Base-by-base conservation (phyloP, 2,888 invertebrate species). In the Drepanosiphum platanoidis region DNA sequence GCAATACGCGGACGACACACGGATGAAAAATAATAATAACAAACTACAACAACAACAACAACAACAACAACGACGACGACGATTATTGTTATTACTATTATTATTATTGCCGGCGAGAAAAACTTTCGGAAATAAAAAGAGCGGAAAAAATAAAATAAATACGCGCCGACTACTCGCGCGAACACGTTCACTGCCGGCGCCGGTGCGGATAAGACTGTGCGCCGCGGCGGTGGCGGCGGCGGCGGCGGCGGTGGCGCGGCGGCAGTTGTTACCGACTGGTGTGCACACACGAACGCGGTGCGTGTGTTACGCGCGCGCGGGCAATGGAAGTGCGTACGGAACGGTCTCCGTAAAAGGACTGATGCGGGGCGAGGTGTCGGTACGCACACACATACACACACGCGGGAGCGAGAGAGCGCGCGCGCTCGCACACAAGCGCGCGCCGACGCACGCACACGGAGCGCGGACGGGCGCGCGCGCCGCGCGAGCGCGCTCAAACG, bases 331-430 rank as follows among this genome's bases (percentile, higher is more conserved):
- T 84, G 84, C 84, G 77, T 84, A 77, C 84, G 75, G 39, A 46
- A 68, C 84, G 58, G 84, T 77, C 52, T 68, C 84, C 84, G 68
- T 84, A 84, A 77, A 84, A 77, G 84, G 84, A 84, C 84, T 84
- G 84, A 77, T 32, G 70, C 77, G 77, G 84, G 84, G 77, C 84
- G 84, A 84, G 84, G 84, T 83, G 84, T 77, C 68, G 77, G 84
- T 39, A 75, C 74, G n/a, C 74, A 75, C 64, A n/a, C 72, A 61
- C 46, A 79, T 42, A 68, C 79, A 18, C 78, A 30, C 70, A 58
- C 80, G 8, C 27, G 8, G 11, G 15, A 36, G 34, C 27, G 39
- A 22, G 15, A 32, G 18, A 42, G n/a, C 70, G 52, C 83, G 11
- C 74, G 30, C 74, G 39, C 74, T 42, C 36, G 27, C 46, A 39